Percentiles rank a stretch among this genome's conserved stretches.
Conservation (phyloP, 2,797 vertebrate genomes). For the Pogonophryne albipinna region DNA sequence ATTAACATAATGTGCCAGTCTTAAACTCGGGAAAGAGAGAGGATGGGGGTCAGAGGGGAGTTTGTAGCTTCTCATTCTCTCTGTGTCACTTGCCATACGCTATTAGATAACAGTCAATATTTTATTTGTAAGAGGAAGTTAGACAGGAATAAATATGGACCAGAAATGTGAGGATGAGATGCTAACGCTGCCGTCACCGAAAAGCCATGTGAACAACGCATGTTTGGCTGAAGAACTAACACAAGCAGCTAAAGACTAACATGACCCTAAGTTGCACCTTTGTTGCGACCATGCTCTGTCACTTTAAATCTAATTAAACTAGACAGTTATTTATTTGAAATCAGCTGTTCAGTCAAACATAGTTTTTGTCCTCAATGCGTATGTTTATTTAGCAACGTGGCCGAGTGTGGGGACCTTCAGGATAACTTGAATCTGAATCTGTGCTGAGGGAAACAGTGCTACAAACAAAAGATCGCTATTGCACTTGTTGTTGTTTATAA, state of each 20-base stretch:
- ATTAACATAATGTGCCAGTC: slow-evolving; percentile 94
- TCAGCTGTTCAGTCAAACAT: slow-evolving; percentile 12
- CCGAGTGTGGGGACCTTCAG: slow-evolving; percentile 34
- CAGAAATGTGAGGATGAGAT: slow-evolving; percentile 35
- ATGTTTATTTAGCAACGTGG: slow-evolving; percentile 24
- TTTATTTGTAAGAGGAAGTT: slow-evolving; percentile 37
- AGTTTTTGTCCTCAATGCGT: slow-evolving; percentile 20
- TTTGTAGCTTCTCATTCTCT: slow-evolving; percentile 85
- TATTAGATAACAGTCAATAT: slow-evolving; percentile 85
- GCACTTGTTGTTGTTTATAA: slow-evolving; percentile 19
- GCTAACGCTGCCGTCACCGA: slow-evolving; percentile 13
- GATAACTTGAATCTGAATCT: slow-evolving; percentile 23
- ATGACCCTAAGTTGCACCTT: slow-evolving; percentile 31
- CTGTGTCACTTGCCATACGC: slow-evolving; percentile 87
- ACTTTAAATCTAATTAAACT: slow-evolving; percentile 24
- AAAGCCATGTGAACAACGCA: slow-evolving; percentile 5
- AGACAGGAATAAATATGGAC: slow-evolving; percentile 31
- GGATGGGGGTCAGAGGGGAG: slow-evolving; percentile 77
- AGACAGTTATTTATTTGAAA: slow-evolving; percentile 28
- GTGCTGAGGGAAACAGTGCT: slow-evolving; percentile 18
- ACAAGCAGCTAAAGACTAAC: slow-evolving; percentile 10
- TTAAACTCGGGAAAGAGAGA: slow-evolving; percentile 82
- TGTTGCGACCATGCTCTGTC: slow-evolving; percentile 27
- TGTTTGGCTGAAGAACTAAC: slow-evolving; percentile 1
- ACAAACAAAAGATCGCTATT: slow-evolving; percentile 29